A percentile compares a stretch with the other conserved stretches of the same genome.
phyloP scores from a whole-genome alignment of 2,888 invertebrate genomes.

The Tyria jacobaeae region DNA sequence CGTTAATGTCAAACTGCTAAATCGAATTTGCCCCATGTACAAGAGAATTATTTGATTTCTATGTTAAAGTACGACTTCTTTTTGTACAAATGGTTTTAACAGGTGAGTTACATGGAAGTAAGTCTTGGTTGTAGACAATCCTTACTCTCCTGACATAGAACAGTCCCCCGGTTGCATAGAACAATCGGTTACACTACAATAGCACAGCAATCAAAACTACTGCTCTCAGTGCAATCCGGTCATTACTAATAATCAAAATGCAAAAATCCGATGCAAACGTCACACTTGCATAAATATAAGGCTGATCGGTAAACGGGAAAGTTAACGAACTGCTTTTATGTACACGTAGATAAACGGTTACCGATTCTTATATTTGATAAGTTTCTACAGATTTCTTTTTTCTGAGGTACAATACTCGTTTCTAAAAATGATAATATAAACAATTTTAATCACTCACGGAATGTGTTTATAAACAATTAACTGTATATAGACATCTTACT shows the following conservation, averaged over 20 bases:
- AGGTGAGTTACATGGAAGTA: constrained; percentile 1
- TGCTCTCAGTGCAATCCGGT: constrained; percentile 20
- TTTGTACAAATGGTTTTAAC: constrained; percentile 5
- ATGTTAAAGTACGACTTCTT: constrained; percentile 18
- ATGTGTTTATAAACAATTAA: neutral
- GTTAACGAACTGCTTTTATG: constrained; percentile 10
- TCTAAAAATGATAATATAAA: neutral
- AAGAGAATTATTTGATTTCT: neutral
- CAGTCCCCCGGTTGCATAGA: constrained; percentile 16
- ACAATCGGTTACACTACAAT: constrained; percentile 9
- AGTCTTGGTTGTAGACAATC: constrained; percentile 10
- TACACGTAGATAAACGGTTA: constrained; percentile 6
- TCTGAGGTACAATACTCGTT: constrained; percentile 11
- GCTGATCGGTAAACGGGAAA: neutral
- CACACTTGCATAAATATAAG: constrained; percentile 4
- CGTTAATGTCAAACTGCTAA: constrained; percentile 16
- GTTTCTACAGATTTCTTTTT: constrained; percentile 14
- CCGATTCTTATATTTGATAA: constrained; percentile 6
- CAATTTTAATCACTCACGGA: neutral
- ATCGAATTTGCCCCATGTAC: constrained; percentile 11
- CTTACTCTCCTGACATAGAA: constrained; percentile 11
- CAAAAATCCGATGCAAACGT: constrained; percentile 7
- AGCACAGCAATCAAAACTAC: constrained; percentile 8
- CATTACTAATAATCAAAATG: constrained; percentile 22
- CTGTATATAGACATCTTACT: too few species aligned